These are phyloP conservation scores for Cervus canadensis DNA, from an alignment of 2,113 vertebrate genomes.

Conservation along the genomic window DNA sequence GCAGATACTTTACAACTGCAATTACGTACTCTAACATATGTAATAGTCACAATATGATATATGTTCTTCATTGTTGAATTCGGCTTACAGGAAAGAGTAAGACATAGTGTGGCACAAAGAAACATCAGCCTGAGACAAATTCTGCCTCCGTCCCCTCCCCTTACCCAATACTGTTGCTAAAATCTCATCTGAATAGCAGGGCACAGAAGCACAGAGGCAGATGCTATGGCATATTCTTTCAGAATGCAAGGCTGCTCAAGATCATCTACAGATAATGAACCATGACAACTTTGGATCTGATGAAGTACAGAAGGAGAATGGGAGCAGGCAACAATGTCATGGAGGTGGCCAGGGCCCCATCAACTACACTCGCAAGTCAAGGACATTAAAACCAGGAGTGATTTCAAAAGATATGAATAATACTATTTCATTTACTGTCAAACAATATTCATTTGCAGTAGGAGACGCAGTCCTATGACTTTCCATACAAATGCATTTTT, in stretches of 20 bases:
- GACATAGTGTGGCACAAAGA: not conserved
- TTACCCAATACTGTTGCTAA: slow-evolving; percentile 31
- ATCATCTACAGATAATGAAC: slow-evolving; percentile 80
- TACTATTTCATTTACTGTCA: slow-evolving; percentile 24
- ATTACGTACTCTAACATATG: slow-evolving; percentile 11
- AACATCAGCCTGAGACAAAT: not conserved
- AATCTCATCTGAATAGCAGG: slow-evolving; percentile 59
- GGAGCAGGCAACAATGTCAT: slow-evolving; percentile 36
- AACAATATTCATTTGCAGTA: not conserved
- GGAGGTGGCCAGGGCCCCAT: not conserved
- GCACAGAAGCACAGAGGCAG: slow-evolving; percentile 72
- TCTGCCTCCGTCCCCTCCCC: not conserved
- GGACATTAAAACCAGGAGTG: not conserved
- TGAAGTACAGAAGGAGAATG: slow-evolving; percentile 46
- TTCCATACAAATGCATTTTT: not conserved
- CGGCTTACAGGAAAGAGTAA: slow-evolving; percentile 22
- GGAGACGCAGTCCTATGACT: not conserved
- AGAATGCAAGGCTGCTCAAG: slow-evolving; percentile 78
- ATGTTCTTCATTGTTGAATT: not conserved
- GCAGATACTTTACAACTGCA: slow-evolving; percentile 55
- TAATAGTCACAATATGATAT: not conserved
- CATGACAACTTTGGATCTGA: slow-evolving; percentile 74
- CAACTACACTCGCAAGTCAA: not conserved
- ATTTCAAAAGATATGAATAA: not conserved
- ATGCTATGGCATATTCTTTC: slow-evolving; percentile 78